phyloP scores from a whole-genome alignment of 2,888 invertebrate species.

The Cenopis cana region DNA sequence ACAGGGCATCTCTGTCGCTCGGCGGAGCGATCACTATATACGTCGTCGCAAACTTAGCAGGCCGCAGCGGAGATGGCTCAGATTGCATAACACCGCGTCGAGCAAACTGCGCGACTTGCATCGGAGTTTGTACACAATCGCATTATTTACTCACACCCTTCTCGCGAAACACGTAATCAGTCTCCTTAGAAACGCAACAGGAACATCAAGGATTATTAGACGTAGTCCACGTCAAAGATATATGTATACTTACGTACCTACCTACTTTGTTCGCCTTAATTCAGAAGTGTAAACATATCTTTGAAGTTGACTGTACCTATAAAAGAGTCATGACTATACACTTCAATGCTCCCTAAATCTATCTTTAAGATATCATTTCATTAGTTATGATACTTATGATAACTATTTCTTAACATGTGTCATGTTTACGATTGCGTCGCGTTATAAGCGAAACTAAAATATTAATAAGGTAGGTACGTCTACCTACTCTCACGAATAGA shows the following conservation, averaged over 20 bases:
- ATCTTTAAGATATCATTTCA: neutral
- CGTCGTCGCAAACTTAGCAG: constrained; percentile 47
- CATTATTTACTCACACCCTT: constrained; percentile 67
- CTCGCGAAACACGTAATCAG: constrained; percentile 56
- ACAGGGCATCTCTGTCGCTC: constrained; percentile 39
- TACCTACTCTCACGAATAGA: constrained; percentile 49
- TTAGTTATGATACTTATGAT: neutral
- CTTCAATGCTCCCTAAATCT: too few relatives aligned
- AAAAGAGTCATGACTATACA: too few relatives aligned
- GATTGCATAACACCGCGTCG: constrained; percentile 73
- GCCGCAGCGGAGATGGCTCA: constrained; percentile 56
- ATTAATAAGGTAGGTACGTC: constrained; percentile 52
- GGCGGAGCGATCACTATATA: constrained; percentile 18
- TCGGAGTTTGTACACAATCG: constrained; percentile 70
- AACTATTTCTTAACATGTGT: neutral
- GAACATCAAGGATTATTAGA: constrained; percentile 54
- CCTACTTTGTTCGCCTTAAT: too few relatives aligned
- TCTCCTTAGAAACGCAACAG: constrained; percentile 59
- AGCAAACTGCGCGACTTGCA: constrained; percentile 57
- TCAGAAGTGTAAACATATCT: too few relatives aligned
- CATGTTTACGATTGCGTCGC: neutral
- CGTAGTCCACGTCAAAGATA: too few relatives aligned
- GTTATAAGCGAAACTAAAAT: constrained; percentile 58
- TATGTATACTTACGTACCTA: too few relatives aligned
- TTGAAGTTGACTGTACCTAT: too few relatives aligned